phyloP scores from a whole-genome alignment of 2,797 vertebrate genomes.

The Crocodylus rhombifer region DNA sequence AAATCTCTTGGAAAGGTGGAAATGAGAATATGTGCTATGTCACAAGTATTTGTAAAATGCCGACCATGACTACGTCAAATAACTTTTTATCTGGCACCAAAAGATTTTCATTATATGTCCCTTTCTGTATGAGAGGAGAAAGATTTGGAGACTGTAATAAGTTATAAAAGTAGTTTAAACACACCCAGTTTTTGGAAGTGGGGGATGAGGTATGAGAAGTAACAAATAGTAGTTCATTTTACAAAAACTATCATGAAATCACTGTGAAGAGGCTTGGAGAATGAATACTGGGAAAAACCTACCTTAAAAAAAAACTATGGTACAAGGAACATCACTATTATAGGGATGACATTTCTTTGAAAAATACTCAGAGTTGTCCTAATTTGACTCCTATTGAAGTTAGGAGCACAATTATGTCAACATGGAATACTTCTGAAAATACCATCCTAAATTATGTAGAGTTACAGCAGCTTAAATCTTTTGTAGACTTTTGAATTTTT shows the following conservation, averaged over 20 bases:
- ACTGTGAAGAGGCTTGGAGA: background rate
- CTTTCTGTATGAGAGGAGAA: background rate
- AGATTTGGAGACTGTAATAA: background rate
- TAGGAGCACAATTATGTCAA: background rate
- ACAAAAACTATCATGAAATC: background rate
- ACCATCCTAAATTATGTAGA: too few relatives aligned
- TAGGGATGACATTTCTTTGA: background rate
- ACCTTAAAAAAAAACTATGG: background rate
- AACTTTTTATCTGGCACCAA: background rate
- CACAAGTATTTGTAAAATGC: background rate
- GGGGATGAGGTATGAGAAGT: background rate
- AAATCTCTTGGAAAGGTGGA: background rate
- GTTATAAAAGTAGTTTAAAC: background rate
- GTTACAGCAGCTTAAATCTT: background rate
- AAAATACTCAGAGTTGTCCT: background rate
- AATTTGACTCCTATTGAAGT: background rate
- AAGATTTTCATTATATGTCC: background rate
- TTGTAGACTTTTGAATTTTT: background rate
- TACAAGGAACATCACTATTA: background rate
- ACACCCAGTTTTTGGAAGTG: background rate
- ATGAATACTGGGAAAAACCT: background rate
- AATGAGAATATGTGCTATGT: accelerated
- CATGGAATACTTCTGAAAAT: background rate
- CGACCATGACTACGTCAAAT: background rate
- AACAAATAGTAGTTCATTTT: too few relatives aligned